Evolutionary conservation across 2,888 invertebrate species (phyloP).

Genomic region (Drosophila eohydei): DNA sequence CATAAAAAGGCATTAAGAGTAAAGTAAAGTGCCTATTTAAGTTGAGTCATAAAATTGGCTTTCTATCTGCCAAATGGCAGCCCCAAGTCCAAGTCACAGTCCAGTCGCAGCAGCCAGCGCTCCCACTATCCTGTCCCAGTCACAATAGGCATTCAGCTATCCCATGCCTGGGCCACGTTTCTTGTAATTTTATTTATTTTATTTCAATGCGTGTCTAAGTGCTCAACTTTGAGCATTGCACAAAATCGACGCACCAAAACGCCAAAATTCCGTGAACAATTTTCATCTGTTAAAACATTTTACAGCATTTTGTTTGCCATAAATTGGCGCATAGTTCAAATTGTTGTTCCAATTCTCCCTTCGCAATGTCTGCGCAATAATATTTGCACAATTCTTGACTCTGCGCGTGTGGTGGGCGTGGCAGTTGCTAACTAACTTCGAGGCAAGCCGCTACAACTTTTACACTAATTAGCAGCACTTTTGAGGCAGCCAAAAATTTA

Average conservation of each 20-base stretch:
- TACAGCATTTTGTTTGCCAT: slow-evolving; percentile 7
- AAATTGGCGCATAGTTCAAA: slow-evolving; percentile 47
- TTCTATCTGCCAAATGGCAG: slow-evolving; percentile 72
- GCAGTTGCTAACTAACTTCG: slow-evolving; percentile 10
- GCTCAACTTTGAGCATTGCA: slow-evolving; percentile 51
- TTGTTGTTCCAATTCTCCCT: slow-evolving; percentile 11
- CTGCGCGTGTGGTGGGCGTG: neutral
- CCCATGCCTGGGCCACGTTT: slow-evolving; percentile 20
- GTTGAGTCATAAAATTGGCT: slow-evolving; percentile 82
- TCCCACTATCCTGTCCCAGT: no score
- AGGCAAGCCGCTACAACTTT: slow-evolving; percentile 10
- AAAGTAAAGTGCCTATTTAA: slow-evolving; percentile 82
- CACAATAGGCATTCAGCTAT: slow-evolving; percentile 16
- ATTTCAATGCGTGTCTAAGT: slow-evolving; percentile 78
- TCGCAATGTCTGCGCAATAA: slow-evolving; percentile 19
- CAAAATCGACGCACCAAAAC: slow-evolving; percentile 59
- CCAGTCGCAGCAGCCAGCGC: neutral
- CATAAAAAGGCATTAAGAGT: slow-evolving; percentile 81
- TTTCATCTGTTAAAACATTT: slow-evolving; percentile 7
- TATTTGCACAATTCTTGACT: slow-evolving; percentile 14
- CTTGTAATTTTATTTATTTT: slow-evolving; percentile 79
- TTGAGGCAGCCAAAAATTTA: slow-evolving; percentile 31
- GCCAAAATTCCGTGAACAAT: slow-evolving; percentile 5
- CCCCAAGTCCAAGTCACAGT: slow-evolving; percentile 2
- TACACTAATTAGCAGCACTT: slow-evolving; percentile 40